phyloP scores from a whole-genome alignment of 2,797 vertebrate species.

The Cyprinodon diabolis region DNA sequence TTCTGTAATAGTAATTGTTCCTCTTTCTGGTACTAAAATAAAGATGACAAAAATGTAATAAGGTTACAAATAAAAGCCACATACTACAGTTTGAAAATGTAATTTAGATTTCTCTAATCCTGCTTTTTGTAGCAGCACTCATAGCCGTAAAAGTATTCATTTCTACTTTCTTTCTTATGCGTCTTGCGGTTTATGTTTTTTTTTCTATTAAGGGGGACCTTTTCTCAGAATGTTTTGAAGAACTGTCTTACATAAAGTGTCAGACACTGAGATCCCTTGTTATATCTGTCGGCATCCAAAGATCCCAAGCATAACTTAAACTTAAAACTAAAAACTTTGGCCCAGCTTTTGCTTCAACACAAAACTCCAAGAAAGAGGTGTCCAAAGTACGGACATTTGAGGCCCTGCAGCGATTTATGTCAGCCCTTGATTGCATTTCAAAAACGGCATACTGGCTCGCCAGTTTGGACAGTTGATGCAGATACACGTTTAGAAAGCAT shows the following conservation, averaged over 20 bases:
- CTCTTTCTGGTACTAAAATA: conserved; percentile 72
- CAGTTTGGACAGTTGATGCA: too few species aligned
- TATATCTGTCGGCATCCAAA: not conserved
- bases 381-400: too few species aligned
- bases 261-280: not conserved
- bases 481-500: too few species aligned
- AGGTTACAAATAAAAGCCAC: not conserved
- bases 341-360: not conserved
- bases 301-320: not conserved
- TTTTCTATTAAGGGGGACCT: not conserved
- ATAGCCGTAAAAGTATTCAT: not conserved
- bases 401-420: too few species aligned
- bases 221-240: not conserved
- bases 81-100: not conserved
- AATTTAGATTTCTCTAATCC: not conserved
- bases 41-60: not conserved
- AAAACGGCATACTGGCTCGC: too few species aligned
- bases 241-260: not conserved
- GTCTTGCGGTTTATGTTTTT: not conserved
- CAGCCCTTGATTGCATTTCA: too few species aligned
- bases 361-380: not conserved
- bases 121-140: not conserved
- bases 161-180: not conserved
- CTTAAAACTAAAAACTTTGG: not conserved
- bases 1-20: conserved; percentile 76